phyloP scores from a whole-genome alignment of 2,888 invertebrate species.

The Elysia crispata region DNA sequence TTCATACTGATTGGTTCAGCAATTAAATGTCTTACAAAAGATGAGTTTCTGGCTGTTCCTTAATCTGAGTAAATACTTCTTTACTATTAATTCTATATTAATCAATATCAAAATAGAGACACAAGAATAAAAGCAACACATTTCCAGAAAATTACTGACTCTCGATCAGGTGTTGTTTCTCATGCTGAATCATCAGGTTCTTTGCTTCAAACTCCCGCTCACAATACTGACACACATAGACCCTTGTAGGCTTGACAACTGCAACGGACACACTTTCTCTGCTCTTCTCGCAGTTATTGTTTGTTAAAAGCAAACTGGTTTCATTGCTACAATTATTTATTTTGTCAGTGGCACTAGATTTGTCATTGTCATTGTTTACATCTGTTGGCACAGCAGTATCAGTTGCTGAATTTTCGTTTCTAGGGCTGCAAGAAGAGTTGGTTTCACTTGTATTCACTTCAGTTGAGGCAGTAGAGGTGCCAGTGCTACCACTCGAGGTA shows the following conservation, averaged over 20 bases:
- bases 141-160: background rate
- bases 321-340: constrained; percentile 36
- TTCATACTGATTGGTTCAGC: too few species aligned
- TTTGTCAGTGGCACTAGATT: constrained; percentile 59
- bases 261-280: constrained; percentile 13
- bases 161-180: constrained; percentile 63
- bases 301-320: constrained; percentile 5
- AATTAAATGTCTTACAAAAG: too few species aligned
- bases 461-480: background rate
- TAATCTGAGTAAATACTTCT: too few species aligned
- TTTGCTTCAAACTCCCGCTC: constrained; percentile 70
- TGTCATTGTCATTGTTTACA: constrained; percentile 57
- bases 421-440: background rate
- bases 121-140: background rate
- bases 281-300: constrained; percentile 2
- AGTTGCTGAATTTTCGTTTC: constrained; percentile 7
- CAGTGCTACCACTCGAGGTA: too few species aligned
- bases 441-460: background rate
- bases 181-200: constrained; percentile 67
- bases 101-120: background rate
- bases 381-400: background rate
- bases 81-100: too few species aligned
- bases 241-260: constrained; percentile 55
- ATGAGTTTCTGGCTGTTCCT: too few species aligned
- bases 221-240: constrained; percentile 72